Evolutionary conservation across 1,140 invertebrate genomes (phyloP).

Genomic region (Carposina sasakii): DNA sequence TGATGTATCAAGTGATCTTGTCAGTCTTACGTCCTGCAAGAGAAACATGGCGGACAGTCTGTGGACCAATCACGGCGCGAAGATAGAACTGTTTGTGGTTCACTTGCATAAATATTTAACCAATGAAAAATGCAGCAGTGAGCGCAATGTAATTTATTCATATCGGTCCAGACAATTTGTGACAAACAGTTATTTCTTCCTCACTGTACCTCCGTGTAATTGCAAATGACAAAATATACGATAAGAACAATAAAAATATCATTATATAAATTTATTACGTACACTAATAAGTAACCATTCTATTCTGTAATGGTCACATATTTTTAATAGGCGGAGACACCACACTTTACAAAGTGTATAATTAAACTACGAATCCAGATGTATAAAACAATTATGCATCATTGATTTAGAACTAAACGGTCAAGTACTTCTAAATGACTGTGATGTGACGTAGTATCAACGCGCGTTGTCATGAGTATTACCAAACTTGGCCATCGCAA

Average conservation of each 20-base stretch:
- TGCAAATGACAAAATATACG: constrained; percentile 43
- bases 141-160: constrained; percentile 12
- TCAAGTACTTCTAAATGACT: constrained; percentile 38
- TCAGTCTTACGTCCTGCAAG: constrained; percentile 58
- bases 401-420: constrained; percentile 50
- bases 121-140: constrained; percentile 12
- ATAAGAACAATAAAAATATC: constrained; percentile 51
- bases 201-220: constrained; percentile 28
- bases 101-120: constrained; percentile 6
- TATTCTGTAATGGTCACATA: constrained; percentile 62
- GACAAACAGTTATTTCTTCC: constrained; percentile 20
- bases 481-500: no score
- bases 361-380: constrained; percentile 68
- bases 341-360: constrained; percentile 69
- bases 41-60: constrained; percentile 34
- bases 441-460: constrained; percentile 51
- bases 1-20: constrained; percentile 37
- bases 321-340: constrained; percentile 68
- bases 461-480: constrained; percentile 35
- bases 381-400: constrained; percentile 67
- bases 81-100: constrained; percentile 23
- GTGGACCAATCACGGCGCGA: constrained; percentile 18
- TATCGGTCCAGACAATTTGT: background rate
- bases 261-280: constrained; percentile 61
- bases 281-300: constrained; percentile 66